Evolutionary conservation across 2,797 vertebrate species (phyloP), one percentile per base, ranked within the genome.

Genomic region (Odontamblyopus rebecca): DNA sequence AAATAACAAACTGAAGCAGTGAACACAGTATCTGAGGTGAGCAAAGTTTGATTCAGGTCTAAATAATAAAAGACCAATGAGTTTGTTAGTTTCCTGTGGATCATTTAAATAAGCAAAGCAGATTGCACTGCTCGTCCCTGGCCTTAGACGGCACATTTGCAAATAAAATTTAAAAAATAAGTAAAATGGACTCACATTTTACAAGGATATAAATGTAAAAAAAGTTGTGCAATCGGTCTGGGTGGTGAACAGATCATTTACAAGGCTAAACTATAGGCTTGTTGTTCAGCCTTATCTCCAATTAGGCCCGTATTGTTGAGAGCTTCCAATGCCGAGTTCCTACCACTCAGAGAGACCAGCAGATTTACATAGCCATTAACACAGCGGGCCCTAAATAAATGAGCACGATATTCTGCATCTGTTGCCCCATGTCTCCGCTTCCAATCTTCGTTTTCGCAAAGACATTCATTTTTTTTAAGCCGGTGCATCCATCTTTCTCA

Each of bases 201-300:
- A 76, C 68, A 70, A 72, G 70, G 29, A 61, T 51, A 70, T 68
- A 38, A 35, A 61, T 62, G 27, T 30, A 32, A 70, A 72, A 53
- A 70, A 61, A 53, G 29, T 50, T 54, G 1, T 67, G 69, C 57
- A 60, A 77, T 73, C 66, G 62, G 73, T 71, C 68, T 59, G 72
- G 70, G 59, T 30, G 56, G 70, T 77, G 68, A 38, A 67, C 71
- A 48, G 80, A 77, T 92, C 89, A 94, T 93, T 93, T 92, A 93
- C 85, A 83, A 86, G 77, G 75, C 78, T 63, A 78, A 67, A 83
- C 85, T 86, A 86, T 83, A 86, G 81, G 71, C 79, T 88, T 91
- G 92, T 92, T 94, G 92, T 92, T 93, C 85, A 69, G 87, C 78
- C 89, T 91, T 93, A 93, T 94, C 91, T 90, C 89, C 90, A 93